A percentile compares a stretch with the other conserved stretches of the same genome.
phyloP scores from a whole-genome alignment of 2,888 invertebrate genomes.

The Busseola fusca region DNA sequence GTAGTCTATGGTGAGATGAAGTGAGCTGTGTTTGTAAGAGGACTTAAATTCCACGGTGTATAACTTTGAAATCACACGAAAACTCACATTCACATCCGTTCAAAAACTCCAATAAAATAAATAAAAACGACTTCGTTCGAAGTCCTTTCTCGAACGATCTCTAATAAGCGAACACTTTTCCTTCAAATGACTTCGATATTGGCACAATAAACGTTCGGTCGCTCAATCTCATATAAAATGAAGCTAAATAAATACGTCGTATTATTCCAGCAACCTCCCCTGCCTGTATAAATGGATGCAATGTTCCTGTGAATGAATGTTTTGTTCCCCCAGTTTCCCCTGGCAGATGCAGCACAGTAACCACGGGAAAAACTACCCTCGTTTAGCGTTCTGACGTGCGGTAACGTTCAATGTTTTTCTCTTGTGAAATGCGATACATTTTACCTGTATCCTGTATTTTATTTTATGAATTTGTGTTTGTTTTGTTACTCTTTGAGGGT shows the following conservation, averaged over 20 bases:
- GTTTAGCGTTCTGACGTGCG: constrained; percentile 13
- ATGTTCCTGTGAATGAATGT: constrained; percentile 29
- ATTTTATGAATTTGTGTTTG: background rate
- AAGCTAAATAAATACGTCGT: constrained; percentile 45
- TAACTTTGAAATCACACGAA: background rate
- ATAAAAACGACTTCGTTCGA: constrained; percentile 32
- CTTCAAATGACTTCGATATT: constrained; percentile 55
- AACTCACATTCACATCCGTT: background rate
- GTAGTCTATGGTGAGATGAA: no score
- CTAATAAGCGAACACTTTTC: constrained; percentile 49
- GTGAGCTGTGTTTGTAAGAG: no score
- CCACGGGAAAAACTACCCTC: constrained; percentile 22
- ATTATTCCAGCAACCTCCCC: constrained; percentile 24
- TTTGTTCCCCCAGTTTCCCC: constrained; percentile 36
- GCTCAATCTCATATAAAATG: constrained; percentile 19
- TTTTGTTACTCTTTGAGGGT: background rate
- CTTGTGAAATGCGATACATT: constrained; percentile 11
- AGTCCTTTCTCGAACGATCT: constrained; percentile 27
- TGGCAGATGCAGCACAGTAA: constrained; percentile 1
- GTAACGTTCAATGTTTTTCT: constrained; percentile 21
- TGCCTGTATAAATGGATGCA: constrained; percentile 23
- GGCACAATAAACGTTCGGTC: constrained; percentile 47
- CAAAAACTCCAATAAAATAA: constrained; percentile 28
- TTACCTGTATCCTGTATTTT: constrained; percentile 6
- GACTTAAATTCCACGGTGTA: no score